Base-by-base conservation (phyloP, 2,888 invertebrate genomes). In the Drosophila differens region DNA sequence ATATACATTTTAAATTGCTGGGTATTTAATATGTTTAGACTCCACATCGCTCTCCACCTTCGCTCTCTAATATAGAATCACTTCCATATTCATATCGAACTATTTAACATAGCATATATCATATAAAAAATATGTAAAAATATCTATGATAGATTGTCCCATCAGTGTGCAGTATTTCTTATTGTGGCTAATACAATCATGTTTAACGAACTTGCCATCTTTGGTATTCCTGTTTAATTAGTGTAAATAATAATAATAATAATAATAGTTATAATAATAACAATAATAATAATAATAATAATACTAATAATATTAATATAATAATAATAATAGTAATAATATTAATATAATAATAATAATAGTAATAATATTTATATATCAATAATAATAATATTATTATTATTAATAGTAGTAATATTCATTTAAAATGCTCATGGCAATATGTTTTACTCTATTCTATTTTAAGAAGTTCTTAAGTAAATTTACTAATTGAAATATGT, bases 1-100 rank as follows among this genome's bases (percentile, higher is more conserved):
- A 25, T 52, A 35, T 74, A 81, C 19, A n/a, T 28, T 14, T 28
- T 28, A n/a, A 55, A 82, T 76, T 77, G 64, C 57, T 74, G 53
- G 63, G 73, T 66, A 54, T 58, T 30, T 33, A 44, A 32, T 28
- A 25, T 32, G 44, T 54, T 28, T 30, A 25, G 7, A 39, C 25
- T 53, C 25, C 1, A 33, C 33, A 35, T 33, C 33, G 35, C 33
- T 44, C 28, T 25, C 14, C 55, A 55, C 0, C 19, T 25, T 14
- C 22, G 22, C 9, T 25, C 16, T 16, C 4, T 2, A 4, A 25
- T 47, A 10, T 10, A 0, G n/a, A 41, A 47, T 25, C 25, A 9
- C 16, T 51, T 52, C 35, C 14, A 62, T 30, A 52, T 25, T 66
- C 33, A 47, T 33, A 14, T 7, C 39, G 37, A 37, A 19, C 10